phyloP scores from a whole-genome alignment of 2,113 vertebrate genomes.

The Labrus mixtus region DNA sequence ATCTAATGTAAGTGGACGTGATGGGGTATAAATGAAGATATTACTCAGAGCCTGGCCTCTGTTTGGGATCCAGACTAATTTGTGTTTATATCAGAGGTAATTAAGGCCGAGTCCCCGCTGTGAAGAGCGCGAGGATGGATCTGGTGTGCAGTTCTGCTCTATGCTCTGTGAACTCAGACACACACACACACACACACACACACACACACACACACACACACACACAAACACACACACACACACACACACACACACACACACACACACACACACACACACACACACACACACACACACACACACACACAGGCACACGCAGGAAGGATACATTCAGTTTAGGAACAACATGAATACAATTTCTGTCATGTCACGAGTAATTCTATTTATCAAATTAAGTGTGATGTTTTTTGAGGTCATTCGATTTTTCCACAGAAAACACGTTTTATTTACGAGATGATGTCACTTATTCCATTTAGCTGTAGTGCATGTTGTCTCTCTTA shows the following conservation, averaged over 20 bases:
- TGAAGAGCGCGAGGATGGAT: slow-evolving; percentile 45
- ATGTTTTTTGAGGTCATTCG: too few relatives aligned
- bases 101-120: slow-evolving; percentile 65
- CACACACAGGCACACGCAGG: too few relatives aligned
- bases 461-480: too few relatives aligned
- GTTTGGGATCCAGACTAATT: slow-evolving; percentile 68
- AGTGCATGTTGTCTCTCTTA: too few relatives aligned
- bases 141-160: slow-evolving; percentile 34
- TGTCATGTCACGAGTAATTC: not conserved
- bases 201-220: not conserved
- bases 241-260: too few relatives aligned
- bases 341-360: not conserved
- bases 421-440: too few relatives aligned
- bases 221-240: too few relatives aligned
- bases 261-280: too few relatives aligned
- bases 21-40: slow-evolving; percentile 68
- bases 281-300: too few relatives aligned
- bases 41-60: slow-evolving; percentile 57
- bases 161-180: slow-evolving; percentile 20
- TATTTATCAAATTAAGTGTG: too few relatives aligned
- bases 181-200: slow-evolving; percentile 10
- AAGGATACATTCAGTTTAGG: not conserved
- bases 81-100: slow-evolving; percentile 69
- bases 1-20: slow-evolving; percentile 71
- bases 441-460: too few relatives aligned